Conservation (phyloP, 2,113 vertebrate species). For the Pterophyllum scalare region DNA sequence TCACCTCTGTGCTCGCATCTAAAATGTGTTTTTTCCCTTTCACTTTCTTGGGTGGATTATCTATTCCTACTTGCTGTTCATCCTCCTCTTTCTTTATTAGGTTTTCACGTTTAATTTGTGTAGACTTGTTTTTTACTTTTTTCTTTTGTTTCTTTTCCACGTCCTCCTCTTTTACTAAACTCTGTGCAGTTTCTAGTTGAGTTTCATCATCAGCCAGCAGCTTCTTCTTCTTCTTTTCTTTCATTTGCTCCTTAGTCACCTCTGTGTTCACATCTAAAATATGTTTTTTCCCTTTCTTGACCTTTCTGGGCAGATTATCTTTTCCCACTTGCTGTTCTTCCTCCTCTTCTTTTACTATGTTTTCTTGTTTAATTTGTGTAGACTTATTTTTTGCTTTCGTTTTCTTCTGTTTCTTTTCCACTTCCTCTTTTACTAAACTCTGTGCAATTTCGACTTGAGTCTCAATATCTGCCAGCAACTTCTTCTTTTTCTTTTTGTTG, state of each 20-base stretch:
- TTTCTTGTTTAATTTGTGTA: constrained; percentile 2
- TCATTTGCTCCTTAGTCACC: background rate
- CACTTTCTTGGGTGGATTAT: constrained; percentile 20
- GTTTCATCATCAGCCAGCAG: background rate
- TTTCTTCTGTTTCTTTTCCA: constrained; percentile 25
- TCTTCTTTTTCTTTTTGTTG: constrained; percentile 38
- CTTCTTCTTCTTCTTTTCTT: constrained; percentile 30
- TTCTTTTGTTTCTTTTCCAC: constrained; percentile 22
- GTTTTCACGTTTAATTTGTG: constrained; percentile 8
- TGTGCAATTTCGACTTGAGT: background rate
- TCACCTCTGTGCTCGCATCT: background rate
- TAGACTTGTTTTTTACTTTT: constrained; percentile 23
- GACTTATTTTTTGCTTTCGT: constrained; percentile 38
- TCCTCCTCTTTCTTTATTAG: background rate
- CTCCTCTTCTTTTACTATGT: background rate
- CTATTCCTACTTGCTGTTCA: background rate
- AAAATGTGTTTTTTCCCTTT: constrained; percentile 17
- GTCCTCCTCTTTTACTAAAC: background rate
- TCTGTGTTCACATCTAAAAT: background rate
- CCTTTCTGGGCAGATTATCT: constrained; percentile 19
- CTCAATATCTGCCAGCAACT: background rate
- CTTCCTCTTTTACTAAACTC: background rate
- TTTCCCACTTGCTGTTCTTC: background rate
- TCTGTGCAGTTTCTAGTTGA: background rate
- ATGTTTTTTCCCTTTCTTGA: constrained; percentile 36